These are phyloP conservation scores for Tamias sibiricus DNA, from an alignment of 2,113 vertebrate species.

Conservation along the genomic window DNA sequence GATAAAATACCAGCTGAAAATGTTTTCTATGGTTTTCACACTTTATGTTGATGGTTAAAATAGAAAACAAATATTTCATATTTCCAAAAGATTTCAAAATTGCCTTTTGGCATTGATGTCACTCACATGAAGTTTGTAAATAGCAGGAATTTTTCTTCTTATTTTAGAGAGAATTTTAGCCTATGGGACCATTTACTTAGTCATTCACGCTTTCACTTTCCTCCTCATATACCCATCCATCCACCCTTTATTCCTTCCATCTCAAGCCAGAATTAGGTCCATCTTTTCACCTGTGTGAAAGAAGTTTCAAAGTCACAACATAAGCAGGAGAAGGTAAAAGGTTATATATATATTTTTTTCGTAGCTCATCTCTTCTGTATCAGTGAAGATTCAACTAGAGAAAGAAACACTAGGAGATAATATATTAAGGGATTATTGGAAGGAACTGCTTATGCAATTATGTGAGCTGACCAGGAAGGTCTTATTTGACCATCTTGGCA, in stretches of 20 bases:
- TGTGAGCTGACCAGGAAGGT: background rate
- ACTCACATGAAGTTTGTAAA: background rate
- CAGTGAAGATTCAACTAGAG: background rate
- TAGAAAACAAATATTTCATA: background rate
- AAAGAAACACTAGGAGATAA: background rate
- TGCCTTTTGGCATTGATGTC: background rate
- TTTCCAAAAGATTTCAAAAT: background rate
- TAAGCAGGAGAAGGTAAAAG: background rate
- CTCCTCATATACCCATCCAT: background rate
- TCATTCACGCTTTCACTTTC: background rate
- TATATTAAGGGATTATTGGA: background rate
- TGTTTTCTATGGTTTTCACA: background rate
- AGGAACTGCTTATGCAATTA: background rate
- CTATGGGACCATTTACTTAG: background rate
- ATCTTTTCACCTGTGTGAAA: background rate
- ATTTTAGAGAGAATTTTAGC: slow-evolving; percentile 2
- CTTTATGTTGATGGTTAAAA: background rate
- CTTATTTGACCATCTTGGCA: background rate
- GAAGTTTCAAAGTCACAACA: background rate
- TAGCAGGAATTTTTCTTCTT: background rate
- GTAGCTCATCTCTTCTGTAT: background rate
- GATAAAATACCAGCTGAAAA: background rate
- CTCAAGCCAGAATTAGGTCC: background rate
- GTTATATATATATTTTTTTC: background rate
- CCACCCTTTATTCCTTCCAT: background rate